Base-by-base conservation (phyloP, 2,113 vertebrate genomes). In the Orientallactaga bullata region DNA sequence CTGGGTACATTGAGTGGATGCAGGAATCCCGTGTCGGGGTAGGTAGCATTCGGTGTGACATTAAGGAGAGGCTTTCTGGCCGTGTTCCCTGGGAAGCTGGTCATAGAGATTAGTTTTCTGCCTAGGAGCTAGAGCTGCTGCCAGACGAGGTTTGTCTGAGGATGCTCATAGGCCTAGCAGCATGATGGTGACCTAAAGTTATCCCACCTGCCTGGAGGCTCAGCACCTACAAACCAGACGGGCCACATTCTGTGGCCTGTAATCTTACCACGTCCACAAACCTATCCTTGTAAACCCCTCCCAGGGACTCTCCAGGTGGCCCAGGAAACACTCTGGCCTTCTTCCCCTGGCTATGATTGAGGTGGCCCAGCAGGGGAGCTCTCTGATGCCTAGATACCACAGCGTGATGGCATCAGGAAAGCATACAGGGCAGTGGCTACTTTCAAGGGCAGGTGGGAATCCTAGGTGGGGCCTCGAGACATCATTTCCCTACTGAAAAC, bases 381-480 rank as follows among this genome's bases (percentile, higher is more conserved):
- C 5, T 5, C 16, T 16, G 23, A 32, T 13, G 6, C 58, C n/a
- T 12, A 20, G 51, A 77, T 7, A 10, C 76, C 7, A 9, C 20
- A 47, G 30, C 30, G 11, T 15, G n/a, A 32, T 15, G 66, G 26
- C 16, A 28, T 23, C 9, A 51, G 42, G 15, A 71, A 58, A 51
- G 4, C 26, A 16, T 13, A 1, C 2, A 5, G 16, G 18, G 39
- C 10, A 28, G 39, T 12, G 9, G 5, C 28, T 30, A 26, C 21
- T 79, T 73, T 63, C 17, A 55, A 20, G 21, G 20, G 12, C 9
- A 42, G 20, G 15, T 32, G 16, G 9, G 26, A 20, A 30, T 69
- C 24, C 79, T 74, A 88, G 47, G 6, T 18, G n/a, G 21, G 23
- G 16, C 17, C 71, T 23, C 7, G 10, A 51, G 26, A 24, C 4